Base-by-base conservation (phyloP, 2,113 vertebrate genomes). In the Tetrax tetrax region DNA sequence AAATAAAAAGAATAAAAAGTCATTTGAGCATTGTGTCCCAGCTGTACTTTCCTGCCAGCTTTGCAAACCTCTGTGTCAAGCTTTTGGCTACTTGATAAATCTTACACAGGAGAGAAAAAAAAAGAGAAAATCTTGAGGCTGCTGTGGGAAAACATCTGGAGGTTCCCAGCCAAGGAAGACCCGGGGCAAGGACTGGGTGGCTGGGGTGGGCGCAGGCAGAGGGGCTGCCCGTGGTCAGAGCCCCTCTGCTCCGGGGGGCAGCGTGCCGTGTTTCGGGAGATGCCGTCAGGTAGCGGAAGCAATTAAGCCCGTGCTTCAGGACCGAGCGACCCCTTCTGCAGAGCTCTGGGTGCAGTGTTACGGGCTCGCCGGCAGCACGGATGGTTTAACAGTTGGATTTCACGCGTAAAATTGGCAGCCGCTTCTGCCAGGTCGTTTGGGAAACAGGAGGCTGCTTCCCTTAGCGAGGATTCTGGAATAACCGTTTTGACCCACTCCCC, bases 261-360 rank as follows among this genome's bases (percentile, higher is more conserved):
- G 3, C 4, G 18, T 21, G 63, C 54, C 1, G 5, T 3, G 22
- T 8, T 68, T 21, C 28, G 56, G 81, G 87, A 66, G 53, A 4
- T 0, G 18, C 75, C n/a, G 11, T 8, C 4, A 19, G 47, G 51
- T 7, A 9, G 11, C 0, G 7, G 7, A 5, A 37, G 57, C 12
- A 4, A 23, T 38, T 10, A 14, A 71, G 47, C 10, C 24, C 0
- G 5, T 2, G 1, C 61, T 29, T 29, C 17, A 4, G 88, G 88
- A 17, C 41, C 0, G 51, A 27, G 71, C 47, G 51, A 2, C 60
- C 74, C 48, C 15, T 25, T 25, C 65, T 18, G 35, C 66, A 6
- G 63, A 8, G 65, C 4, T 38, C 63, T 7, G 23, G 8, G 4
- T 7, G 41, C 24, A 3, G 2, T 0, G 0, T 4, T 14, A 0